phyloP scores from a whole-genome alignment of 1,140 invertebrate genomes.

The Ceratina calcarata region DNA sequence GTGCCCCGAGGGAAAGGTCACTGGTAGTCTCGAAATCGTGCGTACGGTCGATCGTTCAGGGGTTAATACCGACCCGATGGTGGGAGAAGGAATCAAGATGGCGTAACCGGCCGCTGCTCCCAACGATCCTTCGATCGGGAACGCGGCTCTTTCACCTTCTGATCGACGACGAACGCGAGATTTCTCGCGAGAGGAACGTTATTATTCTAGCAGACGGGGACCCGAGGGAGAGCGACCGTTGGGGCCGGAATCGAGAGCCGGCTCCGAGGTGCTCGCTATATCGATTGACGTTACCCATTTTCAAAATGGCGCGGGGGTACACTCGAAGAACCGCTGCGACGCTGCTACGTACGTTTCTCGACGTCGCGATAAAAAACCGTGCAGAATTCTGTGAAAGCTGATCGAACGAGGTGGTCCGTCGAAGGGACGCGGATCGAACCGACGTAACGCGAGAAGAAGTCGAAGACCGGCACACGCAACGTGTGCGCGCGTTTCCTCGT shows the following conservation, averaged over 20 bases:
- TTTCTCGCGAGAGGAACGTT: no score
- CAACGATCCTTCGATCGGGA: conserved; percentile 44
- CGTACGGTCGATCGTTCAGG: conserved; percentile 57
- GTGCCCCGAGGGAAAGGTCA: conserved; percentile 54
- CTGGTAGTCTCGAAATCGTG: conserved; percentile 52
- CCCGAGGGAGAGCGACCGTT: not conserved
- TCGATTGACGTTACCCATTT: conserved; percentile 75
- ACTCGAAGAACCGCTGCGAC: conserved; percentile 42
- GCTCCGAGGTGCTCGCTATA: conserved; percentile 63
- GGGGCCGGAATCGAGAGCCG: conserved; percentile 19
- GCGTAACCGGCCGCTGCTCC: conserved; percentile 62
- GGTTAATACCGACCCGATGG: conserved; percentile 53
- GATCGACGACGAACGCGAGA: not conserved
- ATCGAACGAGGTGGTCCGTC: no score
- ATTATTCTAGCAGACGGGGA: not conserved
- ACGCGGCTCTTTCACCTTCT: not conserved
- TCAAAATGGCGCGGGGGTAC: conserved; percentile 76
- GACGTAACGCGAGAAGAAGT: not conserved
- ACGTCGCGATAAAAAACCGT: not conserved
- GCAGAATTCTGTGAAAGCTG: not conserved
- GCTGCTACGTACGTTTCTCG: not conserved
- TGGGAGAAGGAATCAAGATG: conserved; percentile 67
- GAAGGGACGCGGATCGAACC: not conserved
- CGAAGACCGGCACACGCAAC: not conserved
- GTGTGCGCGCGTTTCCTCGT: not conserved